Conservation (phyloP, 2,113 vertebrate genomes). For the Alligator mississippiensis region DNA sequence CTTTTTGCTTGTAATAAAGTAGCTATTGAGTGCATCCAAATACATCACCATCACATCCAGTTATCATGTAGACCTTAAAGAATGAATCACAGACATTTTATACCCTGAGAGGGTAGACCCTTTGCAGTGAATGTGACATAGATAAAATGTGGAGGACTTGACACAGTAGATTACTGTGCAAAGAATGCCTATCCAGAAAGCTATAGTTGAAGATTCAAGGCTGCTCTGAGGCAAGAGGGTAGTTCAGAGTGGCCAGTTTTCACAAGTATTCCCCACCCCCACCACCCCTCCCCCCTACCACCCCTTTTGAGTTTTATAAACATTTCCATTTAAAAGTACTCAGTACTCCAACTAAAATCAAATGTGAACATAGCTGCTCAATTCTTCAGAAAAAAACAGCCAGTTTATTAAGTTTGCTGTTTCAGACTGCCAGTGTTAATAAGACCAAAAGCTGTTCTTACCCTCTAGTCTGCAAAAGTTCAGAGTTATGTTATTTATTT, state of each 20-base stretch:
- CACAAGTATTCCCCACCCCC: neutral
- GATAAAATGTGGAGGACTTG: neutral
- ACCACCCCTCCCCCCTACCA: too few species aligned
- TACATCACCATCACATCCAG: neutral
- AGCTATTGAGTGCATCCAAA: fast-evolving
- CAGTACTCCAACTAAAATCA: neutral
- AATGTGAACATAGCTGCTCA: neutral
- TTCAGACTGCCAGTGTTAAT: neutral
- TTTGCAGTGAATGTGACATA: neutral
- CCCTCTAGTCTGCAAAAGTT: neutral
- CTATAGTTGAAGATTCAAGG: neutral
- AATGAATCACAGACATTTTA: neutral
- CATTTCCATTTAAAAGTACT: neutral
- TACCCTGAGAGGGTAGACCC: fast-evolving
- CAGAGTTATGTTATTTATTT: too few species aligned
- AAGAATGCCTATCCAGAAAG: neutral
- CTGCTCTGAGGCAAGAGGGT: neutral
- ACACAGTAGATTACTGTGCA: neutral
- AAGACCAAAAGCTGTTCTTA: neutral
- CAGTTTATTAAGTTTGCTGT: neutral
- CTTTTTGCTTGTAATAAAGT: too few species aligned
- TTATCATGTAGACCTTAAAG: neutral
- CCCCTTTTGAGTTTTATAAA: neutral
- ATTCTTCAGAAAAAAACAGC: neutral
- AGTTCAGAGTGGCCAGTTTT: neutral